Conservation (phyloP, 2,797 vertebrate species). For the Phalanger gymnotis region DNA sequence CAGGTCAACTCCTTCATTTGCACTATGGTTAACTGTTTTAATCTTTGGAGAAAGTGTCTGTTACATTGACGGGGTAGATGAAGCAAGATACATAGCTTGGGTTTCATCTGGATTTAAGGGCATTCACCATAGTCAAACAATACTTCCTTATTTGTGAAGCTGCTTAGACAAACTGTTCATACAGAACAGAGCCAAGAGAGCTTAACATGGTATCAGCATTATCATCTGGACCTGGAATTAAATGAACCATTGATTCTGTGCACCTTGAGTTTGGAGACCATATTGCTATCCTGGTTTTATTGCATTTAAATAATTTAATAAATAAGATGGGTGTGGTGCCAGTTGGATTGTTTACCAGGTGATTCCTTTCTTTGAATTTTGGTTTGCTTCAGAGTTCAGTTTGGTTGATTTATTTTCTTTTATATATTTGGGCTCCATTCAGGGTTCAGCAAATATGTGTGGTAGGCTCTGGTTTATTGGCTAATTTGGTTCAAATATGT, state of each 20-base stretch:
- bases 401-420: neutral
- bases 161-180: neutral
- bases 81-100: conserved; percentile 43
- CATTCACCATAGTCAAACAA: conserved; percentile 48
- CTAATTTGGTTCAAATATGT: neutral
- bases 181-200: neutral
- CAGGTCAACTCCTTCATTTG: conserved; percentile 51
- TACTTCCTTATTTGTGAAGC: neutral
- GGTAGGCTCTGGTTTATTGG: neutral
- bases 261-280: neutral
- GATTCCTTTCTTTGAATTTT: neutral
- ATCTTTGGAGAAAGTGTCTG: conserved; percentile 39
- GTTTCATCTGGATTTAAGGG: conserved; percentile 48
- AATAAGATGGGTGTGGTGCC: neutral
- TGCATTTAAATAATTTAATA: neutral
- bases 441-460: neutral
- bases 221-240: neutral
- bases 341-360: neutral
- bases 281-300: neutral
- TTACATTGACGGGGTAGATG: conserved; percentile 33
- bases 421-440: neutral
- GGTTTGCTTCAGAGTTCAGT: neutral
- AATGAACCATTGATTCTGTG: neutral
- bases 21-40: conserved; percentile 41
- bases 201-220: neutral